Conservation (phyloP, 2,113 vertebrate genomes). For the Semnornis frantzii region DNA sequence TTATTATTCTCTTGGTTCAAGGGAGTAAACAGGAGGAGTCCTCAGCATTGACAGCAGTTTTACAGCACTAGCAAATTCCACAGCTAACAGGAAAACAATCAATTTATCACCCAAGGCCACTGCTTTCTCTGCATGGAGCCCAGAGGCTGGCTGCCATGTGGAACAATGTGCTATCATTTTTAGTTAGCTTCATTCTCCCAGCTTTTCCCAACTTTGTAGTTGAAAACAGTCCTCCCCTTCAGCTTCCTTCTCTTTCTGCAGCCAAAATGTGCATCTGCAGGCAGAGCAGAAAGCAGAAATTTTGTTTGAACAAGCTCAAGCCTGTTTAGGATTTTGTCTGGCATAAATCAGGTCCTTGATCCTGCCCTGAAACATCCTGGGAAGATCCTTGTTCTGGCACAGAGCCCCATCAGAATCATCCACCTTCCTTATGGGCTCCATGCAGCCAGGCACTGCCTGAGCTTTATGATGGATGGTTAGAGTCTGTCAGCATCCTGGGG, state of each 20-base stretch:
- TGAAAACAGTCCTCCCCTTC: background rate
- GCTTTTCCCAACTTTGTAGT: background rate
- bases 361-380: background rate
- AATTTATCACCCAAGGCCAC: background rate
- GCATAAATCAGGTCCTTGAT: background rate
- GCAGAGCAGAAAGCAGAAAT: background rate
- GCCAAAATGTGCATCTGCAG: background rate
- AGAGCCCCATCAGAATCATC: background rate
- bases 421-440: background rate
- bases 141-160: background rate
- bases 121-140: background rate
- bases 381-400: background rate
- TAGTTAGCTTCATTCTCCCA: background rate
- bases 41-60: conserved; percentile 10
- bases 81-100: conserved; percentile 25
- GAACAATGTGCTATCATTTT: background rate
- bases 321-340: background rate
- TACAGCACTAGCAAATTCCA: conserved; percentile 24
- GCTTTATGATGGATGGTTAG: background rate
- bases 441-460: background rate
- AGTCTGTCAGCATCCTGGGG: background rate
- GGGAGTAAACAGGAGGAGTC: conserved; percentile 3
- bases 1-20: background rate
- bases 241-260: background rate
- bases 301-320: background rate